Evolutionary conservation across 2,888 invertebrate species (phyloP).

Genomic region (Lacanobia wlatinum): DNA sequence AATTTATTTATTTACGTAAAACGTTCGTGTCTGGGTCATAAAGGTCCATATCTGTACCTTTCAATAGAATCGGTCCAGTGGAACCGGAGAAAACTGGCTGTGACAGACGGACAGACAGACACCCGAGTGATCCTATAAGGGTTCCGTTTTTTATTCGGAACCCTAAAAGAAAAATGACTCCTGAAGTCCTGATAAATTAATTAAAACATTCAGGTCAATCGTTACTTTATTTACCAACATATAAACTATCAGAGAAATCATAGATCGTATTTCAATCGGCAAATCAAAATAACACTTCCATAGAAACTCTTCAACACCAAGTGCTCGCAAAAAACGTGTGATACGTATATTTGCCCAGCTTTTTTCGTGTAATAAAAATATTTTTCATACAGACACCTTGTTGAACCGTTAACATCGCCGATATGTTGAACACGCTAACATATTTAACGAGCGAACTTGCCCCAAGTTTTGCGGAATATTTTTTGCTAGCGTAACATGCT

Average conservation of each 20-base stretch:
- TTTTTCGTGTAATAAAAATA: constrained; percentile 35
- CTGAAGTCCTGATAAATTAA: too few relatives aligned
- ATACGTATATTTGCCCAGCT: constrained; percentile 10
- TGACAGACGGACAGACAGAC: too few relatives aligned
- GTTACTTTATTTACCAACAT: too few relatives aligned
- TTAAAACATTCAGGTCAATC: too few relatives aligned
- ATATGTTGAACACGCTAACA: constrained; percentile 69
- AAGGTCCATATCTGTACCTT: too few relatives aligned
- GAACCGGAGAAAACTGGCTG: too few relatives aligned
- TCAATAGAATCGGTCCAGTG: too few relatives aligned
- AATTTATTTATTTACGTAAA: too few relatives aligned
- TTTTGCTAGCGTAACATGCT: constrained; percentile 16
- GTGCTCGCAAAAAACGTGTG: neutral
- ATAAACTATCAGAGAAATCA: neutral
- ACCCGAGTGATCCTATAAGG: too few relatives aligned
- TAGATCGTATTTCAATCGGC: neutral
- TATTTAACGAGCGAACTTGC: constrained; percentile 49
- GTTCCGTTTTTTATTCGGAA: too few relatives aligned
- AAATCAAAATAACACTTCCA: constrained; percentile 4
- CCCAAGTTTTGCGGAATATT: constrained; percentile 27
- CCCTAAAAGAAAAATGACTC: too few relatives aligned
- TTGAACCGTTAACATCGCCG: constrained; percentile 65
- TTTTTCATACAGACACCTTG: constrained; percentile 67
- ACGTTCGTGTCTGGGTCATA: too few relatives aligned
- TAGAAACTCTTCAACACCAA: neutral